A percentile compares a stretch with the other conserved stretches of the same genome.
Conservation (phyloP, 2,113 vertebrate genomes). For the Zosterops japonicus region DNA sequence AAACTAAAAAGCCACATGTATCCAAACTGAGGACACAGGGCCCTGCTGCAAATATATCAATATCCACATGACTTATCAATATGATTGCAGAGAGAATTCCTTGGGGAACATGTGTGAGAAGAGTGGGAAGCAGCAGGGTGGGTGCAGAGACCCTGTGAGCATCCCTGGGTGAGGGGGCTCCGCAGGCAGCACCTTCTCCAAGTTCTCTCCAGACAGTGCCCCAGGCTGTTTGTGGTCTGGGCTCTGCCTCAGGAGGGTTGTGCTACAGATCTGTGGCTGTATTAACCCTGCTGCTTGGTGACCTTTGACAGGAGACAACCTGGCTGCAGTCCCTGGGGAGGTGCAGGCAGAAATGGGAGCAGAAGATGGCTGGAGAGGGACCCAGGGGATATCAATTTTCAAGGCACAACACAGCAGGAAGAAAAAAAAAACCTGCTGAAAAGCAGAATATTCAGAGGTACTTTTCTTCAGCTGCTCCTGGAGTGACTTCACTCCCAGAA, state of each 20-base stretch:
- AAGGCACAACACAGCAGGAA: not conserved
- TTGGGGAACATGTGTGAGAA: not conserved
- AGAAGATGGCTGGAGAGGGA: not conserved
- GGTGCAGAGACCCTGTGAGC: not conserved
- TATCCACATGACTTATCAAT: not conserved
- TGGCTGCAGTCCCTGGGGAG: not conserved
- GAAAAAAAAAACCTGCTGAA: not conserved
- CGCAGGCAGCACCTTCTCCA: not conserved
- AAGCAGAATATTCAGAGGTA: not conserved
- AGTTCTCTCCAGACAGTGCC: not conserved
- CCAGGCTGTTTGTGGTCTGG: not conserved
- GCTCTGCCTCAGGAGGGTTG: not conserved
- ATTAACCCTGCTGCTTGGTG: not conserved
- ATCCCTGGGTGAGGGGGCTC: not conserved
- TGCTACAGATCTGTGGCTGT: not conserved
- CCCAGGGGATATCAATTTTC: not conserved
- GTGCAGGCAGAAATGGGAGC: not conserved
- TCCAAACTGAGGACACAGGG: not conserved
- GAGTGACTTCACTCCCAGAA: not conserved
- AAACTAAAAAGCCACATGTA: not conserved
- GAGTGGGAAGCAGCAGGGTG: rapidly evolving
- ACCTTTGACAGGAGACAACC: not conserved
- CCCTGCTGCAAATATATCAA: not conserved
- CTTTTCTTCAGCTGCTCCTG: not conserved
- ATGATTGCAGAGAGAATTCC: not conserved